Percentiles rank a stretch among this genome's conserved stretches.
phyloP scores from a whole-genome alignment of 2,888 invertebrate genomes.

The Leptinotarsa juncta region DNA sequence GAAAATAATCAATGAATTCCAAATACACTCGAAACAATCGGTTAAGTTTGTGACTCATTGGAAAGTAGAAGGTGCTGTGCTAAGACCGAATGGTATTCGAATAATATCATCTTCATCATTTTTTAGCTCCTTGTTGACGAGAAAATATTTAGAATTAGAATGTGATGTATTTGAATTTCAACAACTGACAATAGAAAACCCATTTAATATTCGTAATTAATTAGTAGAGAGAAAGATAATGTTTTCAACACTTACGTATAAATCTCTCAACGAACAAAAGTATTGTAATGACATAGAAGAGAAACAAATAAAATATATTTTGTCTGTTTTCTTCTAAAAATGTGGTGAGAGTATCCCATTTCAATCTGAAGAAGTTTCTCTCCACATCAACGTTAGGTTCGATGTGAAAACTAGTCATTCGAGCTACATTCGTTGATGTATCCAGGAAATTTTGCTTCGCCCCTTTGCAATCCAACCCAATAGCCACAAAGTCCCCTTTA shows the following conservation, averaged over 20 bases:
- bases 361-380: slow-evolving; percentile 78
- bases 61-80: slow-evolving; percentile 5
- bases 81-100: not conserved
- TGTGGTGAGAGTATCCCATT: slow-evolving; percentile 89
- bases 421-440: slow-evolving; percentile 92
- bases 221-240: too few relatives aligned
- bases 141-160: too few relatives aligned
- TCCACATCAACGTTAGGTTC: slow-evolving; percentile 80
- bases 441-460: slow-evolving; percentile 95
- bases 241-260: slow-evolving; percentile 75
- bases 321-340: slow-evolving; percentile 96
- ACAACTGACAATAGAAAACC: too few relatives aligned
- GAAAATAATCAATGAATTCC: not conserved
- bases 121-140: too few relatives aligned
- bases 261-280: slow-evolving; percentile 95
- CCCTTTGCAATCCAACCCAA: slow-evolving; percentile 93
- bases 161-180: too few relatives aligned
- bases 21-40: not conserved
- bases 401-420: slow-evolving; percentile 94
- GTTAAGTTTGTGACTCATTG: not conserved
- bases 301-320: slow-evolving; percentile 93
- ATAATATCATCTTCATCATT: not conserved
- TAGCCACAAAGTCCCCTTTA: slow-evolving; percentile 94
- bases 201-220: too few relatives aligned
- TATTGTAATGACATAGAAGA: slow-evolving; percentile 94